These are phyloP conservation scores for Melanotaenia pygmaea DNA, from an alignment of 2,797 vertebrate species.

Conservation along the genomic window DNA sequence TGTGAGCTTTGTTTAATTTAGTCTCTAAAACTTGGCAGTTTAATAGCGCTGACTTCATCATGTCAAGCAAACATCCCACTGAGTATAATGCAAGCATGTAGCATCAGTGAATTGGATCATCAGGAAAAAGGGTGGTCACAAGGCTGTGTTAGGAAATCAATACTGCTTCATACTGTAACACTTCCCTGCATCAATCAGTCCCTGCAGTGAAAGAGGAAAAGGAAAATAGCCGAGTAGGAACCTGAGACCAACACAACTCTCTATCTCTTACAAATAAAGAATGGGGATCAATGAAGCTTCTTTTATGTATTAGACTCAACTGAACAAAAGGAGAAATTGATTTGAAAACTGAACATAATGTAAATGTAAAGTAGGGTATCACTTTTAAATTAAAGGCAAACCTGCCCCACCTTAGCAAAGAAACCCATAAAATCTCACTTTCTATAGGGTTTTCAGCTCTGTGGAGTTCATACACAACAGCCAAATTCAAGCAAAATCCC, in stretches of 20 bases:
- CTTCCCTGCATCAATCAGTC: constrained; percentile 68
- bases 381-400: constrained; percentile 44
- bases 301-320: constrained; percentile 58
- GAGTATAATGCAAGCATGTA: constrained; percentile 41
- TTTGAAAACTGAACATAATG: constrained; percentile 71
- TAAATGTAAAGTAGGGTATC: constrained; percentile 26
- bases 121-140: constrained; percentile 60
- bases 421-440: constrained; percentile 18
- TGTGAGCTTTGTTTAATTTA: constrained; percentile 41
- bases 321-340: constrained; percentile 61
- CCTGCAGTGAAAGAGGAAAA: constrained; percentile 51
- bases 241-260: constrained; percentile 47
- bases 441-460: constrained; percentile 15
- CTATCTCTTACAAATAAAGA: constrained; percentile 54
- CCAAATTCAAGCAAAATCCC: constrained; percentile 29
- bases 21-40: constrained; percentile 22
- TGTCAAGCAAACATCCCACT: constrained; percentile 46
- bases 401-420: constrained; percentile 13
- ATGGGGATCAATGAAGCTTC: constrained; percentile 59
- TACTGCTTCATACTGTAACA: constrained; percentile 69
- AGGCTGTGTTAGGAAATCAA: constrained; percentile 66
- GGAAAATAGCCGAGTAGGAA: constrained; percentile 51
- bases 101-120: constrained; percentile 68
- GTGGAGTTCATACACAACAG: constrained; percentile 24
- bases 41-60: constrained; percentile 31